Percentiles rank a stretch among this genome's conserved stretches.
These are phyloP conservation scores for Fundulus diaphanus DNA, from an alignment of 2,797 vertebrate species.

Conservation along the genomic window DNA sequence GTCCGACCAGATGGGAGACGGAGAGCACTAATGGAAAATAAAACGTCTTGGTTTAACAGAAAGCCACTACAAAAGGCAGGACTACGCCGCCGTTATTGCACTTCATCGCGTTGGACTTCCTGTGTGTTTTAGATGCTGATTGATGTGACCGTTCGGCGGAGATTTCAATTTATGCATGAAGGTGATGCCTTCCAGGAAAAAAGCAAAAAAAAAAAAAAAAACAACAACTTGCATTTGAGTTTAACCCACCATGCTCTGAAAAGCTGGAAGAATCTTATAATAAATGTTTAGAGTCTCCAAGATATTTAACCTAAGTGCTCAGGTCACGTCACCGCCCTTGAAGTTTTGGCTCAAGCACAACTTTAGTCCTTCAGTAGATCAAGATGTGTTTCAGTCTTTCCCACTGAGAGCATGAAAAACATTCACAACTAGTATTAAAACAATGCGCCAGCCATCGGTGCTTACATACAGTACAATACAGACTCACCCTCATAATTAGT, in stretches of 20 bases:
- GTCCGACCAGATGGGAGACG: background rate
- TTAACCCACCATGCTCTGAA: background rate
- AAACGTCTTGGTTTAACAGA: background rate
- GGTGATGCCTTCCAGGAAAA: background rate
- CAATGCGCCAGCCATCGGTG: slow-evolving; percentile 66
- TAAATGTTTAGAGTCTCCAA: background rate
- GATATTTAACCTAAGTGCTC: slow-evolving; percentile 2
- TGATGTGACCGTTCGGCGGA: background rate
- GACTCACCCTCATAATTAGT: background rate
- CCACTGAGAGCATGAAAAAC: slow-evolving; percentile 43
- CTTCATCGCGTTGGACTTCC: slow-evolving; percentile 16
- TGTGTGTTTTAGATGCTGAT: slow-evolving; percentile 4
- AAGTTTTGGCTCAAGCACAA: slow-evolving; percentile 16
- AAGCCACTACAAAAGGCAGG: background rate
- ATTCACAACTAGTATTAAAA: slow-evolving; percentile 72
- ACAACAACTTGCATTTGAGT: background rate
- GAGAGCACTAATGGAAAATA: background rate
- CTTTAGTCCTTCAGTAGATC: slow-evolving; percentile 13
- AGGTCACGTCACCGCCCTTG: slow-evolving; percentile 14
- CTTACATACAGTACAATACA: slow-evolving; percentile 26
- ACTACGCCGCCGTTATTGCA: slow-evolving; percentile 23
- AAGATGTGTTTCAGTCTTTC: slow-evolving; percentile 4
- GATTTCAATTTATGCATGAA: background rate
- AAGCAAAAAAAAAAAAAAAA: too few relatives aligned
- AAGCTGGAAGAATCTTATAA: background rate